Percentiles rank a stretch among this genome's conserved stretches.
Evolutionary conservation across 2,888 invertebrate species (phyloP).

Genomic region (Drosophila paranaensis): DNA sequence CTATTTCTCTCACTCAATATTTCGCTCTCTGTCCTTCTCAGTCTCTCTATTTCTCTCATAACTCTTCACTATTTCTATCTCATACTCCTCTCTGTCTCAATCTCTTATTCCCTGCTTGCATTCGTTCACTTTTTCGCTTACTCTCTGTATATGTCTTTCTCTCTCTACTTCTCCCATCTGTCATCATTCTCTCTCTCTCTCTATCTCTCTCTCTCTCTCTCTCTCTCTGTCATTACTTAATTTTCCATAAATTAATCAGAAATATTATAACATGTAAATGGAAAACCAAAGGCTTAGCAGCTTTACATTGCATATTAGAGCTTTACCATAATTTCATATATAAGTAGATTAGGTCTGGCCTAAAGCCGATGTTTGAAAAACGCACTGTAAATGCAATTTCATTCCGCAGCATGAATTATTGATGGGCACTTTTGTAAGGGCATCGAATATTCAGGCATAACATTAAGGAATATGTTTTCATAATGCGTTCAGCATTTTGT

Average conservation of each 20-base stretch:
- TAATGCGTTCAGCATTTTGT: slow-evolving; percentile 21
- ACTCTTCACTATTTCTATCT: no score
- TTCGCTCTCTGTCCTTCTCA: no score
- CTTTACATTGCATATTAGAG: not conserved
- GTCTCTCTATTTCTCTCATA: not conserved
- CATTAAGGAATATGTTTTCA: slow-evolving; percentile 3
- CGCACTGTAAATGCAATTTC: slow-evolving; percentile 3
- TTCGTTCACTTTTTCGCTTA: no score
- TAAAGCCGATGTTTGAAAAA: not conserved
- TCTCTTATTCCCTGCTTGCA: not conserved
- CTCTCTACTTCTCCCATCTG: not conserved
- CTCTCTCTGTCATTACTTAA: not conserved
- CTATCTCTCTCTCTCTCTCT: not conserved
- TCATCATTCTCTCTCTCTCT: not conserved
- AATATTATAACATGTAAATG: not conserved
- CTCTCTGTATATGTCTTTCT: not conserved
- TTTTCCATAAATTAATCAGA: not conserved
- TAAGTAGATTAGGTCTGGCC: slow-evolving; percentile 2
- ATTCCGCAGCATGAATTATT: not conserved
- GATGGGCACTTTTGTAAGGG: slow-evolving; percentile 6
- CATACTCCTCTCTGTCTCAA: no score
- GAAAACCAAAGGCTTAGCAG: not conserved
- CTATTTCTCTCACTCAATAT: no score
- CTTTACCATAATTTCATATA: slow-evolving; percentile 3
- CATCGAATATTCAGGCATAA: slow-evolving; percentile 10